Evolutionary conservation across 1,140 invertebrate species (phyloP).

Genomic region (Mycetomoellerius zeteki): DNA sequence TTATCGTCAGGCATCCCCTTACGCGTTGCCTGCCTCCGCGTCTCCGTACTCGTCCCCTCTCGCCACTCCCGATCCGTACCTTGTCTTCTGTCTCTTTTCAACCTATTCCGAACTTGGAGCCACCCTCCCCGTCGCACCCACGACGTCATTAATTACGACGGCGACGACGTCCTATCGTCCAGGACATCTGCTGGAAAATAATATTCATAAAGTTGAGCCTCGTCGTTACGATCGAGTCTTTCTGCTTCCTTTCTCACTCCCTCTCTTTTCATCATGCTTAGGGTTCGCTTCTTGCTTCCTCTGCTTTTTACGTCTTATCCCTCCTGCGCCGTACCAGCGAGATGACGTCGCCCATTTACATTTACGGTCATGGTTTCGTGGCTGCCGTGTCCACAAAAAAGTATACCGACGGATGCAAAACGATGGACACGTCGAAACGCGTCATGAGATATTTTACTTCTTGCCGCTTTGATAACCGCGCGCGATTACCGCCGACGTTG

Average conservation of each 20-base stretch:
- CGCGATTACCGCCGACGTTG: conserved; percentile 38
- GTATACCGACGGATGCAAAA: not conserved
- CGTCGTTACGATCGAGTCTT: conserved; percentile 70
- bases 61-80: conserved; percentile 19
- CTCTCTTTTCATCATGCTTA: conserved; percentile 3
- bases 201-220: conserved; percentile 86
- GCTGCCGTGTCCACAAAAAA: conserved; percentile 45
- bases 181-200: conserved; percentile 87
- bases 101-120: conserved; percentile 28
- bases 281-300: conserved; percentile 28
- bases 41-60: conserved; percentile 46
- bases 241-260: conserved; percentile 48
- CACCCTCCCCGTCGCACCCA: conserved; percentile 44
- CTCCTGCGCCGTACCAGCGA: conserved; percentile 6
- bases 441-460: conserved; percentile 32
- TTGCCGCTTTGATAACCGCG: conserved; percentile 52
- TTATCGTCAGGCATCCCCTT: conserved; percentile 67
- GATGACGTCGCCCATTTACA: conserved; percentile 62
- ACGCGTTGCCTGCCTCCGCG: conserved; percentile 62
- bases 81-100: conserved; percentile 54
- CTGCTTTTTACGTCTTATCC: conserved; percentile 25
- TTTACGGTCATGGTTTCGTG: conserved; percentile 59
- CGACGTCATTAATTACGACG: conserved; percentile 86
- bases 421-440: conserved; percentile 22
- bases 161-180: conserved; percentile 84